Evolutionary conservation across 1,140 invertebrate genomes (phyloP).

Genomic region (Bombus ignitus): DNA sequence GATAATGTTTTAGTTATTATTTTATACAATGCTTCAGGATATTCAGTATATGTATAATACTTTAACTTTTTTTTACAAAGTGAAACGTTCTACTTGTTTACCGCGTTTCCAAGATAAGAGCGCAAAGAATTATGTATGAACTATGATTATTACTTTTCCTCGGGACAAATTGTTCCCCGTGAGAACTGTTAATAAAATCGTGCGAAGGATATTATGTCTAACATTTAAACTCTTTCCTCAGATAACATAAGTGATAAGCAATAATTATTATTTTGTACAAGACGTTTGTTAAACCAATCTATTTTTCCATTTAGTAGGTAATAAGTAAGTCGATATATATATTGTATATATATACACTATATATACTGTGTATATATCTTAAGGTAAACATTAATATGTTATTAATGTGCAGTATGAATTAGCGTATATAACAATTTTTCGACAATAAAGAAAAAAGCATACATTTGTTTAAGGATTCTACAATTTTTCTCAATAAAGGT

Average conservation of each 20-base stretch:
- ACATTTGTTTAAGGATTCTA: conserved; percentile 69
- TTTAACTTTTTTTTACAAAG: neutral
- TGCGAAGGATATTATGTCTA: conserved; percentile 45
- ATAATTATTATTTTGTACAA: conserved; percentile 62
- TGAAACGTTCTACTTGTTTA: neutral
- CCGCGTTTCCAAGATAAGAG: neutral
- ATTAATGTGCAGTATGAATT: conserved; percentile 32
- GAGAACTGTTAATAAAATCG: conserved; percentile 21
- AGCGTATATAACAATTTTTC: conserved; percentile 53
- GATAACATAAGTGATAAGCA: conserved; percentile 53
- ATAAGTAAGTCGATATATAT: conserved; percentile 15
- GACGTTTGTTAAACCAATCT: conserved; percentile 45
- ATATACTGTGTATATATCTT: conserved; percentile 14
- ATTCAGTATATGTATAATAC: neutral
- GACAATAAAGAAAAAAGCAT: conserved; percentile 46
- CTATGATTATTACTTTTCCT: neutral
- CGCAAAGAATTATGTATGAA: conserved; percentile 27
- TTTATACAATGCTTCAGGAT: neutral
- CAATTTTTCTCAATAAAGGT: conserved; percentile 73
- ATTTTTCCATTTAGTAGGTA: conserved; percentile 45
- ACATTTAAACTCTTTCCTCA: conserved; percentile 46
- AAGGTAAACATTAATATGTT: conserved; percentile 35
- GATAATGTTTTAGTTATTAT: neutral
- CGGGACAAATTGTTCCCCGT: neutral
- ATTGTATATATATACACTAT: neutral